Percentiles rank a stretch among this genome's conserved stretches.
phyloP scores from a whole-genome alignment of 2,797 vertebrate genomes.

The Propithecus deckenii region DNA sequence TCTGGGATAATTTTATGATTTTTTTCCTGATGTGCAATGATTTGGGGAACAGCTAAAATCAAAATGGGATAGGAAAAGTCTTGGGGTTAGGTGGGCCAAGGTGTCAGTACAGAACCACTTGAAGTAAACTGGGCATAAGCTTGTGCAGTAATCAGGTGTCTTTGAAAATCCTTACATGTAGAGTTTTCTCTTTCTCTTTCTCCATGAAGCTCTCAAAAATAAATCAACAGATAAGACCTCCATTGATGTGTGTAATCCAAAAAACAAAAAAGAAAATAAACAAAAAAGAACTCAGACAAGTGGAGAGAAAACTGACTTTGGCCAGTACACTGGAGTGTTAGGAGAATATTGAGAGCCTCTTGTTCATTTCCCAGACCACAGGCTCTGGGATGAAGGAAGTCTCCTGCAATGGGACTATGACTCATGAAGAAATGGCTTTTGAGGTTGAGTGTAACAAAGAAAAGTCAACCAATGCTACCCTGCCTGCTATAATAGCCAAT shows the following conservation, averaged over 20 bases:
- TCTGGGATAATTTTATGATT: background rate
- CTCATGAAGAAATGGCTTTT: background rate
- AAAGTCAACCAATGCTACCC: background rate
- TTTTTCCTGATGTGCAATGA: background rate
- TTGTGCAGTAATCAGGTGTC: background rate
- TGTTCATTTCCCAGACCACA: background rate
- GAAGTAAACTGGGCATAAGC: background rate
- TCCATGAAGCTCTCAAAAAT: background rate
- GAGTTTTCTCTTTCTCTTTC: background rate
- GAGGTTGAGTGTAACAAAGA: background rate
- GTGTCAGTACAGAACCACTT: background rate
- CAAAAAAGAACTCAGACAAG: background rate
- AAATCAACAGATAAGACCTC: background rate
- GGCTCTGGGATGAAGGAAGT: background rate
- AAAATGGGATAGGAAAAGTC: background rate
- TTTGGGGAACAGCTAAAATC: conserved; percentile 15
- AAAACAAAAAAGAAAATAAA: background rate
- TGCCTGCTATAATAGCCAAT: background rate
- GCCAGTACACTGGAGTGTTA: background rate
- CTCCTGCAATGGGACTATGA: background rate
- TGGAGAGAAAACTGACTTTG: background rate
- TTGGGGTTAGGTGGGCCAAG: background rate
- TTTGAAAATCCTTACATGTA: background rate
- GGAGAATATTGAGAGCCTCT: background rate
- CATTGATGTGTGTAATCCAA: background rate